These are phyloP conservation scores for Brevimyrus niger DNA, from an alignment of 2,113 vertebrate genomes.

Conservation along the genomic window DNA sequence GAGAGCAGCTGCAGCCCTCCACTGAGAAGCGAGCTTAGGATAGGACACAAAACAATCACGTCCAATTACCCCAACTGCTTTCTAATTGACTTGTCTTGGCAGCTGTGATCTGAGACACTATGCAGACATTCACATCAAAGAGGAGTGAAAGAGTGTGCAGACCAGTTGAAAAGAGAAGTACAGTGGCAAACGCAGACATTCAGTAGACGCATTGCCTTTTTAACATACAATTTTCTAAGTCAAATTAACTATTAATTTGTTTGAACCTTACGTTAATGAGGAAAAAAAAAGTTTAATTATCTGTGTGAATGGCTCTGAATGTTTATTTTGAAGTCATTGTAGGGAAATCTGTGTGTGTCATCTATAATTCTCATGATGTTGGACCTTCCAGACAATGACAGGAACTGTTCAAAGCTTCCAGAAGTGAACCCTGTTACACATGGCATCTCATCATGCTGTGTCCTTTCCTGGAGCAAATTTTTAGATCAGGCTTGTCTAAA, in stretches of 20 bases:
- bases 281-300: neutral
- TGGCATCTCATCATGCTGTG: constrained; percentile 9
- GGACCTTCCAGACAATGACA: neutral
- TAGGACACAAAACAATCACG: neutral
- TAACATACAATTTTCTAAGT: neutral
- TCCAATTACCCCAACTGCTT: neutral
- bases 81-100: constrained; percentile 24
- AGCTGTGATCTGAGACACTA: constrained; percentile 30
- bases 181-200: constrained; percentile 17
- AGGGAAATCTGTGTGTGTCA: neutral
- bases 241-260: neutral
- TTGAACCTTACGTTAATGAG: neutral
- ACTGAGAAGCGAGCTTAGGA: neutral
- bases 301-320: neutral
- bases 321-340: neutral
- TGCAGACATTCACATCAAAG: constrained; percentile 47
- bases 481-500: neutral
- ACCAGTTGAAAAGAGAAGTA: constrained; percentile 15
- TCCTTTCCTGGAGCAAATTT: neutral
- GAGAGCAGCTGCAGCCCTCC: neutral
- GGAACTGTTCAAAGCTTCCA: neutral
- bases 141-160: constrained; percentile 18
- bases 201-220: neutral
- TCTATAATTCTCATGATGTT: neutral
- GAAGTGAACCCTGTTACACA: neutral